Evolutionary conservation across 2,888 invertebrate genomes (phyloP), one percentile per base, ranked within the genome.

Genomic region (Galeopsomyia nigrocyanea): DNA sequence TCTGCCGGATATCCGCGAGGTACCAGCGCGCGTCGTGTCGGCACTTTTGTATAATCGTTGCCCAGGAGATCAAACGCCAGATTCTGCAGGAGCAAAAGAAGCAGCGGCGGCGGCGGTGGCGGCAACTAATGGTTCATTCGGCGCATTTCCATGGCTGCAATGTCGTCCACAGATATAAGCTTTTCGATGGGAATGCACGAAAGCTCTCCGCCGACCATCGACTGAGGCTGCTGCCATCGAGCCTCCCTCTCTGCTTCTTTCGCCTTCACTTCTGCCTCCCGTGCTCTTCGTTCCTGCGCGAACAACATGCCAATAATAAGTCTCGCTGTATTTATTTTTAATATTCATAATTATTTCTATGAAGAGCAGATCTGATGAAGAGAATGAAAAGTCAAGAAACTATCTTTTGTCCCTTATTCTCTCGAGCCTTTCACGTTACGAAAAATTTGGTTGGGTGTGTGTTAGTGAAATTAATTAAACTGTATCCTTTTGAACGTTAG

Each of bases 121-220:
- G n/a, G 77, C 76, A 76, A 78, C 79, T 84, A 84, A 78, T 83
- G 84, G 80, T 86, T 85, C 80, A 82, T 81, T 78, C 85, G 82
- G 79, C 85, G 82, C 76, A 82, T 81, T 66, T 86, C 86, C 85
- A 86, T 85, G 21, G 85, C 82, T 60, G 87, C 87, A 58, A 88
- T 87, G 77, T 88, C 88, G 70, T 88, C 88, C 69, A 88, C 88
- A 58, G 88, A 87, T 80, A 88, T 88, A 81, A 90, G 88, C 87
- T 90, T 94, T 83, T 95, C 95, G 81, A 95, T 94, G 47, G 95
- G 95, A 81, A 95, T 94, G 68, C 94, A 91, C 1, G 94, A 93
- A 55, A 95, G 87, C 84, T 95, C 95, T 10, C 95, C 95, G 9
- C 95, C 94, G n/a, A 91, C 88, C 85, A 91, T 91, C 10, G 91